Conservation (phyloP, 1,140 invertebrate species). For the Ostrea edulis region DNA sequence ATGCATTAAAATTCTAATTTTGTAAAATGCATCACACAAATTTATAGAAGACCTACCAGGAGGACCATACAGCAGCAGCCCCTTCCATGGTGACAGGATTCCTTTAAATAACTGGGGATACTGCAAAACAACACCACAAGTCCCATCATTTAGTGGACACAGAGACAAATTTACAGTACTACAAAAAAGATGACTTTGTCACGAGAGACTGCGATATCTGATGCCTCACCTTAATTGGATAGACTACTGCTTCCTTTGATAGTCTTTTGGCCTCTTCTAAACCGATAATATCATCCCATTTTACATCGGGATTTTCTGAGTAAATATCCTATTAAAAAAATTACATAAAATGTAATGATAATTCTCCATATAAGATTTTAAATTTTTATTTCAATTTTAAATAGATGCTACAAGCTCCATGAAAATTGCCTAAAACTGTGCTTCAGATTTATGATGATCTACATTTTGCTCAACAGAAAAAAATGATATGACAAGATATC, state of each 20-base stretch:
- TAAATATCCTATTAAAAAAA: conserved; percentile 83
- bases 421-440: no score
- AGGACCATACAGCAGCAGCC: conserved; percentile 91
- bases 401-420: no score
- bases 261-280: conserved; percentile 81
- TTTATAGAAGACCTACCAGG: conserved; percentile 82
- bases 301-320: conserved; percentile 81
- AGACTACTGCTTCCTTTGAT: conserved; percentile 91
- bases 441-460: no score
- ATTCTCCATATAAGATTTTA: no score
- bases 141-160: background rate
- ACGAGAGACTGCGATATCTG: background rate
- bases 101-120: conserved; percentile 92
- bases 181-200: background rate
- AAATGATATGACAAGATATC: no score
- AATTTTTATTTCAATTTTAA: no score
- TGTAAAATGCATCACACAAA: background rate
- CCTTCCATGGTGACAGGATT: conserved; percentile 90
- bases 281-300: conserved; percentile 84
- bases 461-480: no score
- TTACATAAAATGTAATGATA: no score
- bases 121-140: conserved; percentile 65
- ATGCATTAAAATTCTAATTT: background rate
- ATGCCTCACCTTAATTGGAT: conserved; percentile 84
- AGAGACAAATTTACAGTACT: background rate